Evolutionary conservation across 2,113 vertebrate species (phyloP), one percentile per base, ranked within the genome.

Genomic region (Lagenorhynchus albirostris): DNA sequence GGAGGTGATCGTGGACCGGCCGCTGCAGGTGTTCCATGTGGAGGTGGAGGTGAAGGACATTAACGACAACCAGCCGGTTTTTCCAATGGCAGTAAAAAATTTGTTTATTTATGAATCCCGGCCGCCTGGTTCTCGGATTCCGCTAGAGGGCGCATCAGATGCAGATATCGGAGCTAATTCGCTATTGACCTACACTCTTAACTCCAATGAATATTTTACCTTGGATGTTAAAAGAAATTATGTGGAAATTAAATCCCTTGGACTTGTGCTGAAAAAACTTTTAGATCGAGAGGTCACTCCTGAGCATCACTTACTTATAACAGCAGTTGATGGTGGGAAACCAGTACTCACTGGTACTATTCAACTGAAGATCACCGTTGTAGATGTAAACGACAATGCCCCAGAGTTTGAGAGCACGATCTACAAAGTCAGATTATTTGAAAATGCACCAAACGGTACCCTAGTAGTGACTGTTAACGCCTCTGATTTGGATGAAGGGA

Each of bases 121-220:
- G 2, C 44, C 41, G 2, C 94, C 81, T n/a, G 98, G 98, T 0
- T 98, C 98, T 12, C 97, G 95, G 12, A 98, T 99, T 85, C 96
- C 98, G 6, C 89, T 99, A 94, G 98, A 99, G 83, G 98, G 98
- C 53, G 99, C 99, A 1, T 96, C 96, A 5, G 98, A 99, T 91
- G 96, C 97, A 17, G 99, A 99, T 81, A 94, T 98, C 0, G 99
- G 98, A 25, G 62, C 97, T 1, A 99, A 99, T 94, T 98, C 99
- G 0, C 96, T 99, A 67, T 98, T 99, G 98, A 99, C 96, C 31
- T 99, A 99, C 44, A 95, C n/a, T 0, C 98, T 99, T 10, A 98
- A 97, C 33, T 95, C 98, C 26, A 98, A 71, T 74, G 98, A 99
- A 1, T 79, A 99, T 95, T 99, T 99, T 76, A 65, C 80, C 18